Evolutionary conservation across 2,797 vertebrate genomes (phyloP), one percentile per base, ranked within the genome.

Genomic region (Acanthurus lineatus): DNA sequence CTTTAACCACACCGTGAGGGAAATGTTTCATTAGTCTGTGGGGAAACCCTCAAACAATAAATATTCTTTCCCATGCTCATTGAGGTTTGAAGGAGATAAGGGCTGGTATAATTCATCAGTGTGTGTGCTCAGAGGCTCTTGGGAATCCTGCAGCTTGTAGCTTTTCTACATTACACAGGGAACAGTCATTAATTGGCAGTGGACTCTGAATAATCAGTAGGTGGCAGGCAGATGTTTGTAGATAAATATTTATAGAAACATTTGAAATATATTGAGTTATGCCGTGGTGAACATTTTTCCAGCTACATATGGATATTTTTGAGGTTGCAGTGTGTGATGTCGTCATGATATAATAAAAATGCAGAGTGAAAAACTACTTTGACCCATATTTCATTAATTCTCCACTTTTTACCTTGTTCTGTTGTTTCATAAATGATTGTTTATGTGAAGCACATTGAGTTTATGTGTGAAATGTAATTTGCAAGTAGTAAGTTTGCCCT

Each of bases 1-100:
- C 72, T 88, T 81, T 65, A 64, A 73, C 44, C 40, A 38, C 57
- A 65, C 60, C 10, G 38, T 56, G n/a, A 68, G 35, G 53, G 61
- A 82, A 62, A 71, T 7, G 77, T 66, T 60, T 47, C n/a, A 16
- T 60, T 19, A 12, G 47, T 66, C 48, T 78, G 4, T 22, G 59
- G 74, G 59, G 64, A 73, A 54, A 76, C 28, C 10, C 15, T 49
- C 53, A 38, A 42, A 80, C 70, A 65, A 40, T 59, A 73, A 77
- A 25, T 14, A 16, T 32, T 73, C 28, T 6, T 74, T 77, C 66
- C 25, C 22, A 3, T 64, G 61, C 47, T 71, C 61, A 4, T 14
- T 53, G 51, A 59, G 25, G 51, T 67, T 45, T 61, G 48, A 63
- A 19, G 2, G 2, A 63, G 69, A 64, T 73, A 66, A 58, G 49